Conservation (phyloP, 1,140 invertebrate genomes). For the Drosophila parvula region DNA sequence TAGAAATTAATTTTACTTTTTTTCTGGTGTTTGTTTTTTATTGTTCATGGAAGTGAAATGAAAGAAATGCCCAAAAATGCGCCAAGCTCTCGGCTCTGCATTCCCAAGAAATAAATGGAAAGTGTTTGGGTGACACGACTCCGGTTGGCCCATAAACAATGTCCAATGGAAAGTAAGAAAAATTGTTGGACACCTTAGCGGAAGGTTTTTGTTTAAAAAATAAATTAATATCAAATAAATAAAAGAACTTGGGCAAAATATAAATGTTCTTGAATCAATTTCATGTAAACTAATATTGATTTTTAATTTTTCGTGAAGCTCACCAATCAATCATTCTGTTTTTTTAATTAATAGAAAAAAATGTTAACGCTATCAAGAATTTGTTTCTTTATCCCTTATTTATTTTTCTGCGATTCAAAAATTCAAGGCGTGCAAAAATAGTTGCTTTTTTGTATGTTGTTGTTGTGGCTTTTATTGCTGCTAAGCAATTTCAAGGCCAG, state of each 20-base stretch:
- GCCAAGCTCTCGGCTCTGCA: constrained; percentile 8
- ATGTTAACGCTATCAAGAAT: not conserved
- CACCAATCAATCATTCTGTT: not conserved
- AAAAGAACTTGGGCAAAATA: not conserved
- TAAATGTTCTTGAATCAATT: not conserved
- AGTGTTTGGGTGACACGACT: constrained; percentile 23
- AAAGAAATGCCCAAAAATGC: constrained; percentile 50
- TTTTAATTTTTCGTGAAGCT: not conserved
- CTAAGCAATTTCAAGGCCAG: constrained; percentile 53
- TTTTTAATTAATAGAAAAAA: not conserved
- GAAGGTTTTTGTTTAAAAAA: not conserved
- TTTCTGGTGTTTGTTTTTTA: constrained; percentile 16
- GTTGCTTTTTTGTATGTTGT: not conserved
- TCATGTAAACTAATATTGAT: not conserved
- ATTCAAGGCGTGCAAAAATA: constrained; percentile 42
- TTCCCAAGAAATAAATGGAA: constrained; percentile 43
- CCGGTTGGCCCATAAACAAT: constrained; percentile 18
- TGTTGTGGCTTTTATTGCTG: constrained; percentile 20
- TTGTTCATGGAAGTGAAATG: constrained; percentile 63
- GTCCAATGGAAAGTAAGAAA: constrained; percentile 14
- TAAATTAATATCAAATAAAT: not conserved
- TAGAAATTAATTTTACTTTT: constrained; percentile 62
- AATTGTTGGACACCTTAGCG: not conserved
- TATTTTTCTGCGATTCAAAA: constrained; percentile 2
- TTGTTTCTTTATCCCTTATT: not conserved